These are phyloP conservation scores for Meliscaeva auricollis DNA, from an alignment of 2,888 invertebrate genomes.

Conservation along the genomic window DNA sequence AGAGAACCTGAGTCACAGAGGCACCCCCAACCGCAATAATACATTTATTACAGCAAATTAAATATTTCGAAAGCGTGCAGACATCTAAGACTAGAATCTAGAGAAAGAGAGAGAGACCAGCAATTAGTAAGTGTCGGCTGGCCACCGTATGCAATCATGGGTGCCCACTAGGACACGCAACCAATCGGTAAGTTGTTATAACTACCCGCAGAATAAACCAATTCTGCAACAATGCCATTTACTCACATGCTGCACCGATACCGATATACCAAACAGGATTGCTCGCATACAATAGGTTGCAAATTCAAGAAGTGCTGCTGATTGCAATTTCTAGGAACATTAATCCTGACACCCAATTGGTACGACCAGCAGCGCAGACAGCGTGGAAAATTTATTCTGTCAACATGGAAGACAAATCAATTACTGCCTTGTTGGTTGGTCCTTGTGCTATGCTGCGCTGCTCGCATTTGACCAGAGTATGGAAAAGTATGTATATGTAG, in stretches of 20 bases:
- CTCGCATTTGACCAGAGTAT: conserved; percentile 56
- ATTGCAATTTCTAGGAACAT: conserved; percentile 74
- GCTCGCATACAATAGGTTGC: conserved; percentile 54
- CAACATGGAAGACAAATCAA: conserved; percentile 76
- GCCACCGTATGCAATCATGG: conserved; percentile 61
- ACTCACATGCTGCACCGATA: conserved; percentile 18
- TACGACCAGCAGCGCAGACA: conserved; percentile 58
- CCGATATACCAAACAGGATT: conserved; percentile 28
- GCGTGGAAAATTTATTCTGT: conserved; percentile 76
- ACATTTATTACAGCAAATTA: conserved; percentile 74
- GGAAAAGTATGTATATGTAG: conserved; percentile 19
- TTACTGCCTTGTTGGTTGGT: conserved; percentile 34
- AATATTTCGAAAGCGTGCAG: conserved; percentile 71
- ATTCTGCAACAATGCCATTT: conserved; percentile 57
- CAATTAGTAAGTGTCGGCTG: conserved; percentile 70
- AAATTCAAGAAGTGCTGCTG: conserved; percentile 69
- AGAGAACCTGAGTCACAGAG: not conserved
- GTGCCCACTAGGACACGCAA: conserved; percentile 40
- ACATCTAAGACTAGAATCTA: conserved; percentile 58
- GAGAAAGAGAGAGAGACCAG: conserved; percentile 47
- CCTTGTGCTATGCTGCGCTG: conserved; percentile 6
- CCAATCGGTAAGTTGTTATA: conserved; percentile 20
- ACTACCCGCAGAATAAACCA: conserved; percentile 31
- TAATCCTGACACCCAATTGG: conserved; percentile 66
- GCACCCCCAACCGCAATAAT: conserved; percentile 71